Percentiles rank a stretch among this genome's conserved stretches.
Evolutionary conservation across 2,888 invertebrate species (phyloP).

Genomic region (Nasonovia ribisnigri): DNA sequence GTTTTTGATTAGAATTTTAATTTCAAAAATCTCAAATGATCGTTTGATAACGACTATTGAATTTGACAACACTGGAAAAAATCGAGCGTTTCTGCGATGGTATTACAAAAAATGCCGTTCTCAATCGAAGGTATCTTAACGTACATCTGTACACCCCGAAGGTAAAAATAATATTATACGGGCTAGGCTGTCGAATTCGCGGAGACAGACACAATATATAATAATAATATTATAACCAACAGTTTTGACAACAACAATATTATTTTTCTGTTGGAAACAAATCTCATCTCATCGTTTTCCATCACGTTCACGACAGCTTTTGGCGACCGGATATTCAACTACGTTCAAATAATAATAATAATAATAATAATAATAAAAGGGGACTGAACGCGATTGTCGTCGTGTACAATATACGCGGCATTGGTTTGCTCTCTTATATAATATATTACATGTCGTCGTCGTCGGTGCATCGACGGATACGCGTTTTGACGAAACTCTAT

Average conservation of each 20-base stretch:
- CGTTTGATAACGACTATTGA: too few relatives aligned
- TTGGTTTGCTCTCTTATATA: background rate
- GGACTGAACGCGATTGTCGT: background rate
- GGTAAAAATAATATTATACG: background rate
- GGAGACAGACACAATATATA: background rate
- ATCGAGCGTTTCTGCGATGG: too few relatives aligned
- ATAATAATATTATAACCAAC: background rate
- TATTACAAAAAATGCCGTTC: too few relatives aligned
- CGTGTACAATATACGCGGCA: background rate
- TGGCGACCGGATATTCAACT: conserved; percentile 35
- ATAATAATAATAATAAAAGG: background rate
- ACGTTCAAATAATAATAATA: conserved; percentile 15
- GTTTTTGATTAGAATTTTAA: too few relatives aligned
- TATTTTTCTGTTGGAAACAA: background rate
- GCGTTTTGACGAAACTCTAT: conserved; percentile 18
- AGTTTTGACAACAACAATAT: background rate
- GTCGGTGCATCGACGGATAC: conserved; percentile 2
- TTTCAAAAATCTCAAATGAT: too few relatives aligned
- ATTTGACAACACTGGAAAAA: too few relatives aligned
- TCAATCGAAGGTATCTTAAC: too few relatives aligned
- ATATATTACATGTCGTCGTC: background rate
- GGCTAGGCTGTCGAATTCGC: too few relatives aligned
- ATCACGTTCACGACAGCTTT: background rate
- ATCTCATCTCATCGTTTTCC: background rate
- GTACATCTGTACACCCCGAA: too few relatives aligned